These are phyloP conservation scores for Montipora capricornis DNA, from an alignment of 64 coral and sea anemone genomes.

Conservation along the genomic window DNA sequence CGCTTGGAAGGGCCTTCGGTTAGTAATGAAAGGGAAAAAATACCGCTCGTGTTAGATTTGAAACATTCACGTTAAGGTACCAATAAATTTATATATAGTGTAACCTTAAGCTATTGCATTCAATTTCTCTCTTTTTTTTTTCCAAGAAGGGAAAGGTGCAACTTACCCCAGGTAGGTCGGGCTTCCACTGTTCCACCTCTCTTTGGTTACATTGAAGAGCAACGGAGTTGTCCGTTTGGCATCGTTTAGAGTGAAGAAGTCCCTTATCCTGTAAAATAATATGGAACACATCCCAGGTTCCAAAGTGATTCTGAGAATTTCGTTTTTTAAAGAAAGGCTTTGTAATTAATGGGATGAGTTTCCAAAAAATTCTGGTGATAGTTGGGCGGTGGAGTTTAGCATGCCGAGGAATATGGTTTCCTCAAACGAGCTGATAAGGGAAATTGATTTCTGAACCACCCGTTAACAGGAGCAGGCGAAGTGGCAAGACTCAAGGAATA, in stretches of 20 bases:
- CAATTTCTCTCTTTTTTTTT: not conserved
- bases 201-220: slow-evolving; percentile 11
- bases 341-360: too few species aligned
- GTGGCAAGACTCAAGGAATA: too few species aligned
- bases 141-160: not conserved
- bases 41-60: not conserved
- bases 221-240: not conserved
- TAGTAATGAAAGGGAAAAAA: not conserved
- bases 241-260: slow-evolving; percentile 1
- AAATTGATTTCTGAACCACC: too few species aligned
- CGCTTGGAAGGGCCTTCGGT: slow-evolving; percentile 79
- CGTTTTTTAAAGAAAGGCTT: not conserved
- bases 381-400: too few species aligned
- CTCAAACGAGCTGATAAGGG: too few species aligned
- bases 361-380: too few species aligned
- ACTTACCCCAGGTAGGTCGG: slow-evolving; percentile 43
- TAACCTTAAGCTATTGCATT: too few species aligned
- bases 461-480: too few species aligned
- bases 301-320: not conserved
- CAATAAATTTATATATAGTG: too few species aligned
- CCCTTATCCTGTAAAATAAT: not conserved
- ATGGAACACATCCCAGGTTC: not conserved
- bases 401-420: too few species aligned
- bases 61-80: not conserved
- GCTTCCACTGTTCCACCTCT: slow-evolving; percentile 19